Conservation (phyloP, 92 coral and sea anemone species). For the Bergia puertoricense region DNA sequence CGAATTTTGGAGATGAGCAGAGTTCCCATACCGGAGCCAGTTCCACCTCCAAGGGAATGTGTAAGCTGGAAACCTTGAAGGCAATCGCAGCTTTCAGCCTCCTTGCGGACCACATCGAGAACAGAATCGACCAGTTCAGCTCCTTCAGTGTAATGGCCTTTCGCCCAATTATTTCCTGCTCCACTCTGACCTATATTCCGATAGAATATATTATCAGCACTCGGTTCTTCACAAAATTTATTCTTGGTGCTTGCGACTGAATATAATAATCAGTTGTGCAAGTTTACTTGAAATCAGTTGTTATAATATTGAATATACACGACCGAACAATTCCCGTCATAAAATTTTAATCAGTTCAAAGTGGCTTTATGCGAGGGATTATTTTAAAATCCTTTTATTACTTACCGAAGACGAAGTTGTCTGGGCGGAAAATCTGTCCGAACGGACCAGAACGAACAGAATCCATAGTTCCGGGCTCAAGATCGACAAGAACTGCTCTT, state of each 20-base stretch:
- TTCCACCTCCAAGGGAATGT: slow-evolving; percentile 98
- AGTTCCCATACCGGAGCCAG: slow-evolving; percentile 96
- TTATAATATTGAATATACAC: neutral
- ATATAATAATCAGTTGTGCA: neutral
- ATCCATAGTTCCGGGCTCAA: slow-evolving; percentile 99
- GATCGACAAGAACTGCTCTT: slow-evolving; percentile 92
- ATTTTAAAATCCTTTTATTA: neutral
- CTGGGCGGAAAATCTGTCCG: slow-evolving; percentile 96
- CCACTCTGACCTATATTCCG: slow-evolving; percentile 87
- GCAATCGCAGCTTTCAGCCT: slow-evolving; percentile 97
- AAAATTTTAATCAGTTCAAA: slow-evolving; percentile 30
- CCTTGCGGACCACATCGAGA: slow-evolving; percentile 95
- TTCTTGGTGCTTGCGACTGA: neutral
- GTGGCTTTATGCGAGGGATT: slow-evolving; percentile 20
- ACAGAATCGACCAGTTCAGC: slow-evolving; percentile 95
- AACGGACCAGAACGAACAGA: slow-evolving; percentile 97
- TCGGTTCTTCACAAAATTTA: neutral
- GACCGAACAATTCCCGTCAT: slow-evolving; percentile 23
- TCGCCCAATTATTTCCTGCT: slow-evolving; percentile 98
- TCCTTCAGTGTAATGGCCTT: slow-evolving; percentile 98
- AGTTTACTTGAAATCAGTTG: slow-evolving; percentile 21
- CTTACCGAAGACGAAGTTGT: slow-evolving; percentile 97
- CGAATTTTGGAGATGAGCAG: slow-evolving; percentile 93
- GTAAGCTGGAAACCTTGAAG: slow-evolving; percentile 97
- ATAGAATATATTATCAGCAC: neutral